These are phyloP conservation scores for Plebejus argus DNA, from an alignment of 2,888 invertebrate species.

Conservation along the genomic window DNA sequence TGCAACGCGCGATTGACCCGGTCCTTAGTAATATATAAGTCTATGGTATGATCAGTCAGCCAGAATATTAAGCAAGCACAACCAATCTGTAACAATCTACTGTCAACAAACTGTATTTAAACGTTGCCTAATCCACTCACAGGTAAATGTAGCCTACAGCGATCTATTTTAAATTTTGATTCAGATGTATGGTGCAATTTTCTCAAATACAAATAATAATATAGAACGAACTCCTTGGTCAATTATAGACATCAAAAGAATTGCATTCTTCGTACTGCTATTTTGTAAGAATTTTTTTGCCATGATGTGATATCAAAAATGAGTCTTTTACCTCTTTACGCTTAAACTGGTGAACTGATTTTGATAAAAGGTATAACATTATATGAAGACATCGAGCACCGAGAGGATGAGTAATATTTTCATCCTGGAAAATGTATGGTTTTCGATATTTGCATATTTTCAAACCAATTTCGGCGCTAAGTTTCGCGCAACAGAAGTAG, in stretches of 20 bases:
- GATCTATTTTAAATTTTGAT: background rate
- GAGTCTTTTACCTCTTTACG: too few species aligned
- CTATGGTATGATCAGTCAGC: background rate
- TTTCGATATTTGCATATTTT: too few species aligned
- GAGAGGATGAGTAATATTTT: background rate
- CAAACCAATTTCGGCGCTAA: too few species aligned
- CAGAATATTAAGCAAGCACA: background rate
- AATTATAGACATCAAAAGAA: background rate
- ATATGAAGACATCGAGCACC: background rate
- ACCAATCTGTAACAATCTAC: slow-evolving; percentile 15
- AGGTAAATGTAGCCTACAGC: slow-evolving; percentile 13
- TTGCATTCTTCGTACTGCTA: background rate
- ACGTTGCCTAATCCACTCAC: background rate
- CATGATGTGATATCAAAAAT: too few species aligned
- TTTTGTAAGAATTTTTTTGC: background rate
- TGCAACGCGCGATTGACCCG: too few species aligned
- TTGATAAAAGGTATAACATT: background rate
- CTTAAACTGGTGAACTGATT: background rate
- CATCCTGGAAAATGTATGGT: too few species aligned
- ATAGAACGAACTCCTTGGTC: background rate
- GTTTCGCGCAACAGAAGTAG: too few species aligned
- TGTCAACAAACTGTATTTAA: slow-evolving; percentile 19
- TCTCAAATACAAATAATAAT: background rate
- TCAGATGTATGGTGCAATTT: background rate
- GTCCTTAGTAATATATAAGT: too few species aligned